Conservation (phyloP, 2,113 vertebrate species). For the Myotis lucifugus region DNA sequence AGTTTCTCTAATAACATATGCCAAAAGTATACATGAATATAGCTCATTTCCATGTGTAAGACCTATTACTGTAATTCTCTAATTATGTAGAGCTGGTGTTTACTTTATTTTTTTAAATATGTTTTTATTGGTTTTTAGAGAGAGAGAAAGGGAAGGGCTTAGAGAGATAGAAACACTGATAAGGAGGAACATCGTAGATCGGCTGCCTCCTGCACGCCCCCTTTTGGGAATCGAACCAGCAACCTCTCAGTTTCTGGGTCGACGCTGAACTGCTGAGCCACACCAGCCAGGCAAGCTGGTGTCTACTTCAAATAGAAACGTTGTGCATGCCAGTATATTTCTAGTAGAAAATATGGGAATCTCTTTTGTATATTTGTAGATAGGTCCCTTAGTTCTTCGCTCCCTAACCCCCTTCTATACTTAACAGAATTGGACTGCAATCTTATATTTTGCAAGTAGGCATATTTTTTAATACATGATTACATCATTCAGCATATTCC, state of each 20-base stretch:
- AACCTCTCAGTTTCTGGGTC: no score
- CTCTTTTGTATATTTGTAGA: not conserved
- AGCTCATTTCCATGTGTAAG: not conserved
- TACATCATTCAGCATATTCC: not conserved
- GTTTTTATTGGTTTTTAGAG: no score
- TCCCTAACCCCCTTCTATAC: not conserved
- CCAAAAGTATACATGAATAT: not conserved
- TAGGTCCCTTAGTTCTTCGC: not conserved
- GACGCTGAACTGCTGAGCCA: no score
- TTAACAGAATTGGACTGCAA: not conserved
- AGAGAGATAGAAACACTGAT: no score
- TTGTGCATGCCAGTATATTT: constrained; percentile 1
- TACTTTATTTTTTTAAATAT: not conserved
- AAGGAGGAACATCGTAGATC: no score
- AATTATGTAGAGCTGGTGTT: not conserved
- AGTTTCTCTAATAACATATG: constrained; percentile 15
- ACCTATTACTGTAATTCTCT: not conserved
- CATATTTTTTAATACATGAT: constrained; percentile 16
- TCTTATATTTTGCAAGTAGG: not conserved
- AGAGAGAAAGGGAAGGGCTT: no score
- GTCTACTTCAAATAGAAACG: constrained; percentile 50
- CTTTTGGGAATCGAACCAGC: no score
- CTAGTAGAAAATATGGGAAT: constrained; percentile 2
- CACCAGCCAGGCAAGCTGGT: not conserved
- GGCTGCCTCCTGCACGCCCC: no score